Evolutionary conservation across 2,888 invertebrate genomes (phyloP).

Genomic region (Adelphocoris suturalis): DNA sequence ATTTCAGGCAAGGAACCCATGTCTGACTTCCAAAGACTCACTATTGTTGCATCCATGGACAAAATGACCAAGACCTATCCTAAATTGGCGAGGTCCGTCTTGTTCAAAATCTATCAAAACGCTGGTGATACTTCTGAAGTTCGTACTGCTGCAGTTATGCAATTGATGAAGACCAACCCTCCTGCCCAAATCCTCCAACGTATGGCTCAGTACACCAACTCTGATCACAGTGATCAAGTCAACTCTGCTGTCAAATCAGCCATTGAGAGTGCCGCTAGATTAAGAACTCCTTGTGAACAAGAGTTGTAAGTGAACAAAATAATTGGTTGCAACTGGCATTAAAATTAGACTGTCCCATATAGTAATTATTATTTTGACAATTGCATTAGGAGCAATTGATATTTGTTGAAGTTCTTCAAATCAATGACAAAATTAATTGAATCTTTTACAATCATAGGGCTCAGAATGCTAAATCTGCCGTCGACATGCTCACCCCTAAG

Average conservation of each 20-base stretch:
- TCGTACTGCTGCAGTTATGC: slow-evolving; percentile 83
- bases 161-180: slow-evolving; percentile 83
- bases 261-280: slow-evolving; percentile 78
- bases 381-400: too few species aligned
- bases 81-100: slow-evolving; percentile 81
- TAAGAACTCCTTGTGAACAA: slow-evolving; percentile 35
- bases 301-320: slow-evolving; percentile 53
- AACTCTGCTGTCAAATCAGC: slow-evolving; percentile 83
- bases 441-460: slow-evolving; percentile 79
- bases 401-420: too few species aligned
- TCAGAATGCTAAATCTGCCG: slow-evolving; percentile 80
- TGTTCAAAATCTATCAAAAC: slow-evolving; percentile 85
- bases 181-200: slow-evolving; percentile 84
- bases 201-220: slow-evolving; percentile 85
- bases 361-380: too few species aligned
- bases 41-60: slow-evolving; percentile 83
- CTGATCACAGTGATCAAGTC: slow-evolving; percentile 83
- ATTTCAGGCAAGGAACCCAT: slow-evolving; percentile 78
- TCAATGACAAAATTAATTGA: too few species aligned
- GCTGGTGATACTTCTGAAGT: slow-evolving; percentile 84
- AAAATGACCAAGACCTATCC: slow-evolving; percentile 81
- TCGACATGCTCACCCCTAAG: slow-evolving; percentile 79
- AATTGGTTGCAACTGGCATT: too few species aligned
- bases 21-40: slow-evolving; percentile 82
- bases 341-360: too few species aligned